Conservation (phyloP, 2,888 invertebrate species). For the Troides oblongomaculatus region DNA sequence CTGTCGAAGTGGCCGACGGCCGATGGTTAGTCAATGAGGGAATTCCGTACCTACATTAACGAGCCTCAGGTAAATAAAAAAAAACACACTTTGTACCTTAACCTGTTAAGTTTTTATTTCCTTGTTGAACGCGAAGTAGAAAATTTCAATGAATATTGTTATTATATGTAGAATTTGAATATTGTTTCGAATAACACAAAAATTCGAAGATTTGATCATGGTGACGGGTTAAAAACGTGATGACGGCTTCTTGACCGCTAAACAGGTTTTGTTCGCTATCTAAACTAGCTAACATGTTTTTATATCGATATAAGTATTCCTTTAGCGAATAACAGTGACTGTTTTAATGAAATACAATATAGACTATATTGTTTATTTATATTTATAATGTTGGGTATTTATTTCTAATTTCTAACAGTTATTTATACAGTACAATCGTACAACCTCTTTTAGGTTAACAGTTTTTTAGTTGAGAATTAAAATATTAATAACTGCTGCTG, state of each 20-base stretch:
- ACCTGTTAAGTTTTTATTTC: conserved; percentile 8
- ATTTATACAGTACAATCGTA: background rate
- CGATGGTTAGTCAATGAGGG: conserved; percentile 46
- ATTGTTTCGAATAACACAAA: background rate
- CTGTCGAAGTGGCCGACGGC: conserved; percentile 27
- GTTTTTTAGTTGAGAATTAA: too few species aligned
- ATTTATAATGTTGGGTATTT: background rate
- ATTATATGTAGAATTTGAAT: background rate
- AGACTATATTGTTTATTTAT: background rate
- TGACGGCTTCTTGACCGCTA: background rate
- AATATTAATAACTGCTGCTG: too few species aligned
- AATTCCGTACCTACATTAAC: conserved; percentile 39
- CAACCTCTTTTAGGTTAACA: too few species aligned
- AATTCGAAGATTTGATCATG: background rate
- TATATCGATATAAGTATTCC: background rate
- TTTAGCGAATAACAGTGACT: background rate
- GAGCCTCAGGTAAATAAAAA: conserved; percentile 30
- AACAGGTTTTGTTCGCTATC: conserved; percentile 1
- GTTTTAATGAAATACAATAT: background rate
- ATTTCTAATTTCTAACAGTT: background rate
- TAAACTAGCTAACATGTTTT: background rate
- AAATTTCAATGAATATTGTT: background rate
- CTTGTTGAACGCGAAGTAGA: background rate
- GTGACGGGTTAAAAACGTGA: background rate
- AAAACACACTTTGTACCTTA: conserved; percentile 9